Evolutionary conservation across 2,113 vertebrate genomes (phyloP), one percentile per base, ranked within the genome.

Genomic region (Thinocorus orbignyianus): DNA sequence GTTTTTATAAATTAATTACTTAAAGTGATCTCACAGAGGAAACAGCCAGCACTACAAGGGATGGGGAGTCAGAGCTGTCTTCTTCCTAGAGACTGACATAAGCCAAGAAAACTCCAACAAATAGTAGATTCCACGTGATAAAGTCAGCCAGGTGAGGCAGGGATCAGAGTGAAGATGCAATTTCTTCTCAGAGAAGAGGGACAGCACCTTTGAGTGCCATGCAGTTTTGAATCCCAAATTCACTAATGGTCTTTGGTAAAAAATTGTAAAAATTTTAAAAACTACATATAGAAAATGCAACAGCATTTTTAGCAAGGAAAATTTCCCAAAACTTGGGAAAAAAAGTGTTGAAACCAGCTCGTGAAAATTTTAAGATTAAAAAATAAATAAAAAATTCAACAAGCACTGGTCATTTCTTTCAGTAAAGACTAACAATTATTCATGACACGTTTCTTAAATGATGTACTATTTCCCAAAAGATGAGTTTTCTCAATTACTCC

Each of bases 1-100:
- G 72, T 74, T 92, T 92, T 88, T 86, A 89, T 42, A 92, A 88
- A 92, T 65, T 0, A 93, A 82, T 93, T 77, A 42, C 44, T 81
- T 55, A 51, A 74, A 86, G 44, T 46, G 71, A 74, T 70, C 55
- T 71, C 52, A 37, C 33, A 55, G 28, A 71, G 80, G 60, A 92
- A 92, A 78, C 6, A 78, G 42, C 22, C 48, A 57, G 22, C 9
- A 25, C 55, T 51, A n/a, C 15, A 58, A 44, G 6, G 10, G 65
- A 71, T 55, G 33, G 7, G 7, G 9, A 81, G 25, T 44, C 57
- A 64, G n/a, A 15, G 18, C 62, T n/a, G 7, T 80, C 39, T 61
- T 8, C 48, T 73, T 69, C 39, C 71, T n/a, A 51, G 25, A 66
- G 68, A 15, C 28, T 81, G 46, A 26, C 3, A 0, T 57, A 81